Conservation (phyloP, 2,888 invertebrate species). For the Urechis unicinctus region DNA sequence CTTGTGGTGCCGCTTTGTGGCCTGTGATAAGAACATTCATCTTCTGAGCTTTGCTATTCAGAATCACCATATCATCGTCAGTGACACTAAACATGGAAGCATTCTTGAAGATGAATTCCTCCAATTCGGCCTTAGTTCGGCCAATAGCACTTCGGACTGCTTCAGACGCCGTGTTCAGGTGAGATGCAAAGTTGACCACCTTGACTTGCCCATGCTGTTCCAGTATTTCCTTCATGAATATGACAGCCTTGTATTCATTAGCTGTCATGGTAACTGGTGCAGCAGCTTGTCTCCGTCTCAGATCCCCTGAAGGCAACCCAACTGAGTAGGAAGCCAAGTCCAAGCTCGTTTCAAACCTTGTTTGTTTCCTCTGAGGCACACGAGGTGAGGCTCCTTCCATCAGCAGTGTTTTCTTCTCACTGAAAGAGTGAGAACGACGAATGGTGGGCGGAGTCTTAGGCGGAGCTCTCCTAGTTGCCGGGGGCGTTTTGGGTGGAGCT, state of each 20-base stretch:
- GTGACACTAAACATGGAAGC: slow-evolving; percentile 41
- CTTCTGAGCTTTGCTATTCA: slow-evolving; percentile 44
- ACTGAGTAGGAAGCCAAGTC: not conserved
- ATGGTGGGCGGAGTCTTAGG: slow-evolving; percentile 21
- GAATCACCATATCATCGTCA: slow-evolving; percentile 42
- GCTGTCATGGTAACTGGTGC: slow-evolving; percentile 49
- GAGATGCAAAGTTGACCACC: slow-evolving; percentile 36
- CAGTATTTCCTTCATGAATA: slow-evolving; percentile 48
- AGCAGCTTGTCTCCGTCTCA: not conserved
- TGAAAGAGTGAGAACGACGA: slow-evolving; percentile 16
- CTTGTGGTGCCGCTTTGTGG: slow-evolving; percentile 20
- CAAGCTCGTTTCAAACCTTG: not conserved
- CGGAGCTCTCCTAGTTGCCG: slow-evolving; percentile 2
- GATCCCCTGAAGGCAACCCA: not conserved
- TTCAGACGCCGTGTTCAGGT: slow-evolving; percentile 45
- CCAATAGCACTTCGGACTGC: slow-evolving; percentile 46
- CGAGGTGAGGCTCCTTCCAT: slow-evolving; percentile 3
- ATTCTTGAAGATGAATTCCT: slow-evolving; percentile 43
- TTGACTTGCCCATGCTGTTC: slow-evolving; percentile 45
- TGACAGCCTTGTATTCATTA: slow-evolving; percentile 50
- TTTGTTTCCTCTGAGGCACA: slow-evolving; percentile 1
- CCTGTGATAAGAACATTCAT: slow-evolving; percentile 48
- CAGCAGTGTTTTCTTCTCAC: slow-evolving; percentile 13
- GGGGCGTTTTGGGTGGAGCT: not conserved
- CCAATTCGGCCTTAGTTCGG: slow-evolving; percentile 45